Evolutionary conservation across 2,797 vertebrate species (phyloP), one percentile per base, ranked within the genome.

Genomic region (Fistularia tabacaria): DNA sequence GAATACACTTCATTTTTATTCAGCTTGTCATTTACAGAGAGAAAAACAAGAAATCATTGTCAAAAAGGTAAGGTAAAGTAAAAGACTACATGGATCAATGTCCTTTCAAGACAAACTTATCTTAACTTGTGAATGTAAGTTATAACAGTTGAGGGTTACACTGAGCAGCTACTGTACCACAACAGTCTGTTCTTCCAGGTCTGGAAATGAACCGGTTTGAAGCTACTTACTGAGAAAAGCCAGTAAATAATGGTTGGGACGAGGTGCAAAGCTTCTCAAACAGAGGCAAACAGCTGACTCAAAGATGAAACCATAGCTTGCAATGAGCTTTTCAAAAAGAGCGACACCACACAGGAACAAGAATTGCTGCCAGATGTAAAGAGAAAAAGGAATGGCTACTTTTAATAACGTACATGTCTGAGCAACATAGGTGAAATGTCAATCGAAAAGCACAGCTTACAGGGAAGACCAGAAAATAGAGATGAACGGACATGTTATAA

Each of bases 1-100:
- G 78, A 82, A 86, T 84, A 82, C 74, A 78, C 70, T 74, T 78
- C 37, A 57, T 47, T 78, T 84, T 83, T 80, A 81, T 76, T 84
- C 39, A 82, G 73, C 66, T 71, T 15, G 46, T 74, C 65, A 83
- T 86, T 80, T 82, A 79, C 70, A 77, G 68, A 79, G 64, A 14
- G 52, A 64, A 13, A 45, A 57, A 68, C 14, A 64, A 42, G 45
- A 76, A 51, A 57, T 72, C 14, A 54, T 49, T 63, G 44, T 74
- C 55, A 73, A 70, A 63, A 62, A 64, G 6, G 25, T 37, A 62
- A 64, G 6, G 25, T 37, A 53, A 71, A 72, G 15, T 61, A 48
- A 73, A 59, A 40, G 37, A 74, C 62, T 63, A 76, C 52, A 69
- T 70, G 66, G 66, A 69, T 90, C 84, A 86, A 90, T 51, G 52